Evolutionary conservation across 2,888 invertebrate genomes (phyloP), one percentile per base, ranked within the genome.

Genomic region (Drosophila prolongata): DNA sequence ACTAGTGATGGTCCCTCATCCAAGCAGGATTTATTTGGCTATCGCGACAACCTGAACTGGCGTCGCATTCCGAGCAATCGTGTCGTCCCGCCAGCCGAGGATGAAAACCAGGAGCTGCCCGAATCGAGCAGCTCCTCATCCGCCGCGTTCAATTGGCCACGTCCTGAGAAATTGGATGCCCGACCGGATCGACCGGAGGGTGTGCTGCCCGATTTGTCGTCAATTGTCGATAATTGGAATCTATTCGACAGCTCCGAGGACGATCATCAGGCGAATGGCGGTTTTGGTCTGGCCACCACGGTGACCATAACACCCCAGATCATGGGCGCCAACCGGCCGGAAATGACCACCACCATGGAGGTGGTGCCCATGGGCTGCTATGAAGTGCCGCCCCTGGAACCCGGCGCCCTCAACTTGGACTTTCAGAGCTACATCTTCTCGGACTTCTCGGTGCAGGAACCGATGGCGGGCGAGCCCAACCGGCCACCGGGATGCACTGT

Each of bases 381-480:
- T 0, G 9, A 2, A 2, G 43, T 14, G 0, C 24, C 44, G 1
- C 67, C 52, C 0, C 0, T 68, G 5, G 50, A 64, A 1, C 35
- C 50, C 3, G 55, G 24, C 2, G 10, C 30, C 4, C 6, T 75
- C 2, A 75, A 73, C 37, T 3, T 37, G 9, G 13, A 14, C 13
- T 68, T 61, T 4, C 55, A 61, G 30, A 61, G 24, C 40, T 59
- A 59, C 46, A 67, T 55, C 19, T 5, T 68, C 1, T 53, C 46
- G 55, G 44, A 57, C 13, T 9, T 71, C 14, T n/a, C 14, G 5
- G 1, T 52, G 1, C 47, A 61, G 6, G 1, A 37, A 6, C 13
- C 57, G 0, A 8, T 4, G 16, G 13, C 8, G 0, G 52, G 42
- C n/a, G 11, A 53, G 1, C 27, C 30, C 6, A 64, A 13, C 10